Evolutionary conservation across 2,888 invertebrate genomes (phyloP), one percentile per base, ranked within the genome.

Genomic region (Cantharis rufa): DNA sequence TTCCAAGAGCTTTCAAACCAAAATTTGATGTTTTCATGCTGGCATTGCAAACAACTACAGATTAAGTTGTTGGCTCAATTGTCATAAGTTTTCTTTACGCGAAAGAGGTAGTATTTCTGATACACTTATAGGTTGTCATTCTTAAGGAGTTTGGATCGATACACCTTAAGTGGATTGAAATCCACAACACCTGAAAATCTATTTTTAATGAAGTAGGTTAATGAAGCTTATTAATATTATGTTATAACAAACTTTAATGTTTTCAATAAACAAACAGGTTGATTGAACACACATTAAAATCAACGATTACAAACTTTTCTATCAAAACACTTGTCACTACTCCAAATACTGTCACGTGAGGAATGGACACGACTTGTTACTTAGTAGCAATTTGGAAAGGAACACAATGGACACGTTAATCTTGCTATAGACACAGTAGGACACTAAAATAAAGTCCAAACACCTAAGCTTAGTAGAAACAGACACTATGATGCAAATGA

Each of bases 401-500:
- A 62, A 28, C 64, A 69, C 73, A 62, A 73, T 21, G 68, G 24
- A 18, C 74, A 69, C 70, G 70, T 74, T 69, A 28, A 74, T 48
- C 74, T 64, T 74, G 32, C 48, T n/a, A 32, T 70, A 74, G 63
- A 28, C 70, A 70, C 70, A 21, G 70, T 69, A 63, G 69, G 74
- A 70, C 70, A 78, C 78, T 75, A 70, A 69, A 62, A 21, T 72
- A 48, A 77, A 71, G 75, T 28, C 74, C 71, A 74, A 69, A 64
- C 74, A 76, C 78, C 78, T 70, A 78, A 78, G 69, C 62, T 70
- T 78, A 61, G 64, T 72, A 73, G 71, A 32, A 78, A 72, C 75
- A 76, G 70, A 66, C 21, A 76, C 78, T 78, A 73, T 76, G 78
- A 76, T 78, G 78, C 72, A 76, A 71, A 78, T 73, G 73, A 78